Conservation (phyloP, 30 jellyfish, hydroid and myxozoan species). For the Aurelia coerulea region DNA sequence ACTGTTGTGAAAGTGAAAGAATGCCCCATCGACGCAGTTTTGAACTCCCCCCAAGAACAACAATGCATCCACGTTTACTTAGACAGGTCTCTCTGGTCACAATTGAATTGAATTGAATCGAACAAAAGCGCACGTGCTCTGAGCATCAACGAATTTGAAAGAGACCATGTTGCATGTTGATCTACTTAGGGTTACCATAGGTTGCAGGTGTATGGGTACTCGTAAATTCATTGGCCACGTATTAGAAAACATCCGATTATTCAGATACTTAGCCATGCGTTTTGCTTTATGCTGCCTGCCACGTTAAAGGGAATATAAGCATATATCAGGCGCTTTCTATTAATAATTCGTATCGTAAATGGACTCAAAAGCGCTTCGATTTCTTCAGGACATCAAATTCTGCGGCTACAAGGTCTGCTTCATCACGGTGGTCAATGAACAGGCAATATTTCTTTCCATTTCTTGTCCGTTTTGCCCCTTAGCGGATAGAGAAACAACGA, state of each 20-base stretch:
- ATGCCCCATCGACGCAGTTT: not conserved
- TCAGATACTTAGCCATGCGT: constrained; percentile 29
- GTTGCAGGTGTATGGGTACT: constrained; percentile 77
- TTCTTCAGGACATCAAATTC: no score
- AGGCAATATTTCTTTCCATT: no score
- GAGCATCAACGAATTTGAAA: constrained; percentile 57
- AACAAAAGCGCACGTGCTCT: constrained; percentile 67
- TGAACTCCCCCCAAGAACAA: not conserved
- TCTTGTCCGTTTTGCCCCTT: no score
- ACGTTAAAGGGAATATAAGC: no score
- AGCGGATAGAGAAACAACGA: no score
- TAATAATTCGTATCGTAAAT: no score
- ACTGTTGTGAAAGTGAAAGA: not conserved
- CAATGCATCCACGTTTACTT: constrained; percentile 55
- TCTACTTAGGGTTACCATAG: constrained; percentile 74
- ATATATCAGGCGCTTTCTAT: no score
- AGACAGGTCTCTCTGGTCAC: constrained; percentile 49
- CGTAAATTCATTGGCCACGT: constrained; percentile 45
- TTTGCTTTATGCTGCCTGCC: constrained; percentile 12
- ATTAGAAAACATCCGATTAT: not conserved
- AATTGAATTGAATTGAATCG: constrained; percentile 21
- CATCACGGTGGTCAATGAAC: no score
- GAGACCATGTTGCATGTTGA: constrained; percentile 64
- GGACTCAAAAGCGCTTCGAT: no score
- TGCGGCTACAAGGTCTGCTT: no score